Conservation (phyloP, 2,113 vertebrate species). For the Nanorana parkeri region DNA sequence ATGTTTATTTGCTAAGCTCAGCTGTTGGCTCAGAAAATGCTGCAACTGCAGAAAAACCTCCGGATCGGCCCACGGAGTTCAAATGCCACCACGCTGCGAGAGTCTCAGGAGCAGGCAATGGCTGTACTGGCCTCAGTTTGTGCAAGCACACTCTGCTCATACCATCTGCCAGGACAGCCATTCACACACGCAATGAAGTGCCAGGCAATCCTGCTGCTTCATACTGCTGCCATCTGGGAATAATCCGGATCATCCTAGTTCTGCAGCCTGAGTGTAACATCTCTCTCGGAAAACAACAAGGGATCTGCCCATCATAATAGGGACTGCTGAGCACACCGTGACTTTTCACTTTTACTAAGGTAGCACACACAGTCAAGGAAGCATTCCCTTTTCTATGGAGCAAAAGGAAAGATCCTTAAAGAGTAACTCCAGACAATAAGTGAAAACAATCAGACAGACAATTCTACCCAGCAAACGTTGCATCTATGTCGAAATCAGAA, state of each 20-base stretch:
- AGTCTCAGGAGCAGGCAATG: slow-evolving; percentile 23
- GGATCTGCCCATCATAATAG: no score
- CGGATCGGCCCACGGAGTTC: slow-evolving; percentile 51
- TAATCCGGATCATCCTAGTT: background rate
- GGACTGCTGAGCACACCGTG: no score
- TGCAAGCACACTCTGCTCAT: slow-evolving; percentile 1
- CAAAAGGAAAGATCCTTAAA: no score
- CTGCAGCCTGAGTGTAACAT: no score
- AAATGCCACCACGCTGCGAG: slow-evolving; percentile 45
- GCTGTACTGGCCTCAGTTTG: slow-evolving; percentile 4
- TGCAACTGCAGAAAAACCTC: slow-evolving; percentile 44
- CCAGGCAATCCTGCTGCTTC: background rate
- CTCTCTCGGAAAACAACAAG: no score
- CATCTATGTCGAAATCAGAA: no score
- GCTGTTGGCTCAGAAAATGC: slow-evolving; percentile 52
- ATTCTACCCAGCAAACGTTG: no score
- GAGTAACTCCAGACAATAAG: no score
- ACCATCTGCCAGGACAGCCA: slow-evolving; percentile 21
- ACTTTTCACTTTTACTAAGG: no score
- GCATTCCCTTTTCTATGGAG: no score
- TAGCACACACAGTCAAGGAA: no score
- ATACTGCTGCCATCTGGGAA: background rate
- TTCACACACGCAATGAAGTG: background rate
- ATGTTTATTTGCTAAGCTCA: slow-evolving; percentile 58
- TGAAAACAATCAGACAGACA: no score